Base-by-base conservation (phyloP, 2,113 vertebrate species). In the Sapajus apella region DNA sequence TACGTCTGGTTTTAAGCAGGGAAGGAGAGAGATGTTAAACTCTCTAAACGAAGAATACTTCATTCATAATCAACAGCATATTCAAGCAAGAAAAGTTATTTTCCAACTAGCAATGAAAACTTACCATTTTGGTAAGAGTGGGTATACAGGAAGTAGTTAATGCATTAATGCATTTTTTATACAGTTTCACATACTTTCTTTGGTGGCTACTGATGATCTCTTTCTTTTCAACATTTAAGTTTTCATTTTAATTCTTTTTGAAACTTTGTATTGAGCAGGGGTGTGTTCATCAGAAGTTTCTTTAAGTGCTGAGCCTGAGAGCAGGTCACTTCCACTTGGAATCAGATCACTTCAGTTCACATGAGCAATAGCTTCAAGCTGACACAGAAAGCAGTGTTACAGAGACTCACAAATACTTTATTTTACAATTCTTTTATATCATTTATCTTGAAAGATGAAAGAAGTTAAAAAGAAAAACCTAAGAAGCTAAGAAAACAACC, bases 361-460 rank as follows among this genome's bases (percentile, higher is more conserved):
- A 0, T 1, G 18, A 77, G 8, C 25, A 64, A 91, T 16, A n/a
- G 52, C 50, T 97, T 90, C 14, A 73, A 95, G 86, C 45, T 81
- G 92, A 90, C 30, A 47, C 0, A 58, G 37, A 93, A 86, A 85
- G 7, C 23, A 50, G 35, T 20, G 50, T 32, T 12, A 83, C 70
- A 90, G 88, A 91, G 58, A 43, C 40, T 66, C 56, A n/a, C 37
- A 85, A 68, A 83, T 83, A 45, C 52, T 83, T 92, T 88, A 91
- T 47, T 92, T 68, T 12, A 96, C 97, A 94, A 94, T 90, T 68
- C 81, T 25, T 92, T 98, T 97, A 97, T 76, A 96, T 94, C 32
- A 87, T 87, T 92, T 35, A n/a, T 76, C 73, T 96, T 96, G 79
- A 94, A 96, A 95, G 35, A 95, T 45, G 61, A 93, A 91, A 95